Percentiles rank a stretch among this genome's conserved stretches.
Evolutionary conservation across 30 jellyfish, hydroid and myxozoan species (phyloP).

Genomic region (Mastigias papua): DNA sequence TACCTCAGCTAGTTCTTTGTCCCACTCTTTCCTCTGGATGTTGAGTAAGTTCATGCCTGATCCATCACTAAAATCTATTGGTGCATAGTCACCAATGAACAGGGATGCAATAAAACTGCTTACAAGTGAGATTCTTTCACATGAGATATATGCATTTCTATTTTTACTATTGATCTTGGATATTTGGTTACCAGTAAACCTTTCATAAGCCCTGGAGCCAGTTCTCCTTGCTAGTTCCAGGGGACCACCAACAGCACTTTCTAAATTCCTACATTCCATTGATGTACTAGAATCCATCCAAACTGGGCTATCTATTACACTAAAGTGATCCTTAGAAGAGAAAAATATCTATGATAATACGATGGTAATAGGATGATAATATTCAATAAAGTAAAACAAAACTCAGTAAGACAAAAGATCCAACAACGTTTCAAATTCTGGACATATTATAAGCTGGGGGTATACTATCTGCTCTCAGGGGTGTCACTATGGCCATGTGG

Average conservation of each 20-base stretch:
- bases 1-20: constrained; percentile 61
- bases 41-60: constrained; percentile 93
- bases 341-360: background rate
- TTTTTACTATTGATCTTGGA: constrained; percentile 65
- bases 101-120: constrained; percentile 90
- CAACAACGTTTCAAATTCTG: too few species aligned
- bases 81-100: constrained; percentile 87
- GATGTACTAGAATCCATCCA: constrained; percentile 98
- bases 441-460: too few species aligned
- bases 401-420: too few species aligned
- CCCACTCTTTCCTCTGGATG: constrained; percentile 77
- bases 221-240: constrained; percentile 67
- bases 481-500: too few species aligned
- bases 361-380: too few species aligned
- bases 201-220: constrained; percentile 89
- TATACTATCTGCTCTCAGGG: too few species aligned
- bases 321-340: constrained; percentile 60
- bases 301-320: constrained; percentile 73
- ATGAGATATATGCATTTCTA: constrained; percentile 21
- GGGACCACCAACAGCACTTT: constrained; percentile 81
- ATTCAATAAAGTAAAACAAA: too few species aligned
- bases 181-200: constrained; percentile 93
- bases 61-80: constrained; percentile 95
- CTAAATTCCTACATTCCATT: constrained; percentile 74
- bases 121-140: constrained; percentile 87